Percentiles rank a stretch among this genome's conserved stretches.
These are phyloP conservation scores for Melipona beecheii DNA, from an alignment of 2,888 invertebrate genomes.

Conservation along the genomic window DNA sequence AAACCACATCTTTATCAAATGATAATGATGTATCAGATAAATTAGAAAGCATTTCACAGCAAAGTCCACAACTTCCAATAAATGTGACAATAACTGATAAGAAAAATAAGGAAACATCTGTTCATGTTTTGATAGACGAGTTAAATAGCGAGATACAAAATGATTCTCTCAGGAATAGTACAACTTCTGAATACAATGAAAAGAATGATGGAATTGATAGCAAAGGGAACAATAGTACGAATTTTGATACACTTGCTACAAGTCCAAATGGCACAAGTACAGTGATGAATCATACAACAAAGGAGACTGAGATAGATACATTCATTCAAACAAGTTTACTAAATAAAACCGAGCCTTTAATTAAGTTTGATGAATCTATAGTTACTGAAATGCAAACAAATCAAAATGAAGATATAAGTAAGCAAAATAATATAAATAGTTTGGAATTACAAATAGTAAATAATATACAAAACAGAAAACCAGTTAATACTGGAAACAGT, in stretches of 20 bases:
- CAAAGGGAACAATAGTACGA: slow-evolving; percentile 74
- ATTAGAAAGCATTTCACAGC: slow-evolving; percentile 74
- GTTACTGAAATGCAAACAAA: slow-evolving; percentile 69
- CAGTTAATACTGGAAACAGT: slow-evolving; percentile 74
- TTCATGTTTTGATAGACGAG: slow-evolving; percentile 49
- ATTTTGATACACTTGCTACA: slow-evolving; percentile 64
- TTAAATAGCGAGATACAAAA: slow-evolving; percentile 57
- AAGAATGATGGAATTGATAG: slow-evolving; percentile 66
- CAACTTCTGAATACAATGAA: slow-evolving; percentile 58
- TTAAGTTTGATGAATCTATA: slow-evolving; percentile 78
- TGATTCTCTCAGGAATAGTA: slow-evolving; percentile 72
- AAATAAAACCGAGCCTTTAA: slow-evolving; percentile 76
- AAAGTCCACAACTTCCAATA: slow-evolving; percentile 76
- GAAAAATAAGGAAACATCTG: slow-evolving; percentile 66
- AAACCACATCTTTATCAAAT: slow-evolving; percentile 72
- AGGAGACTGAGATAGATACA: slow-evolving; percentile 70
- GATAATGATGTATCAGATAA: slow-evolving; percentile 77
- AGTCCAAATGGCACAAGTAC: slow-evolving; percentile 68
- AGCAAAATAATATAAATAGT: slow-evolving; percentile 75
- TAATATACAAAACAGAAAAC: slow-evolving; percentile 79
- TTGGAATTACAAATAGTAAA: slow-evolving; percentile 77
- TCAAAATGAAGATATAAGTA: slow-evolving; percentile 76
- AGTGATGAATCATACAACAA: slow-evolving; percentile 64
- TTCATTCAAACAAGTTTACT: slow-evolving; percentile 71
- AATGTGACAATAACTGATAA: slow-evolving; percentile 82